Base-by-base conservation (phyloP, 2,113 vertebrate genomes). In the Oriolus oriolus region DNA sequence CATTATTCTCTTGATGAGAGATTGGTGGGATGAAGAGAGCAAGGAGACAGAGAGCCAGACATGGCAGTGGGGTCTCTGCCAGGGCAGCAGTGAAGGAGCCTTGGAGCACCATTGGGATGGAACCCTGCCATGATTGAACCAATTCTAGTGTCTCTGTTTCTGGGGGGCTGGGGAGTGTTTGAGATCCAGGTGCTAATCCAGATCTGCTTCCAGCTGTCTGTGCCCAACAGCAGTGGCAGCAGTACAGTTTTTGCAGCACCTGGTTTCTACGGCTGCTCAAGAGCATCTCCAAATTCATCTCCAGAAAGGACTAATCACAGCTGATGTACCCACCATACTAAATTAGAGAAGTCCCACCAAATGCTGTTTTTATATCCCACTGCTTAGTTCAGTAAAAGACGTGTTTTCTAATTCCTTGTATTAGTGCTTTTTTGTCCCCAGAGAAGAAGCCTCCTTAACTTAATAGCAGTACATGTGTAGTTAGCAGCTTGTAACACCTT, bases 121-220 rank as follows among this genome's bases (percentile, higher is more conserved):
- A 77, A 12, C 21, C 20, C 14, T 2, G 3, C 69, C 39, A 18
- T 39, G 39, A 35, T 21, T 50, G 23, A 75, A 63, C 11, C 6
- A 22, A 35, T 81, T 89, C 33, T 64, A 95, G 7, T 8, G 9
- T 52, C 35, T 89, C 57, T 83, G 15, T 47, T 22, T 44, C 35
- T 0, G 0, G 4, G 9, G 22, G 3, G 0, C 2, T 27, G 3
- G 53, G 37, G 7, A 12, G 1, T 28, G 18, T 84, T 91, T 50
- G 50, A 85, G 53, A 73, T 45, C 37, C n/a, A 3, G 1, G 9
- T 60, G 31, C 14, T 87, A 19, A 61, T 92, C 33, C 3, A 5
- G 19, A 10, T 87, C 47, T 75, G 39, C 26, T 87, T 80, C 49
- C 41, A 90, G 37, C 26, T 76, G 45, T 27, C n/a, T 60, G 19